These are phyloP conservation scores for Phenganax subtilis DNA, from an alignment of 92 coral and sea anemone genomes.

Conservation along the genomic window DNA sequence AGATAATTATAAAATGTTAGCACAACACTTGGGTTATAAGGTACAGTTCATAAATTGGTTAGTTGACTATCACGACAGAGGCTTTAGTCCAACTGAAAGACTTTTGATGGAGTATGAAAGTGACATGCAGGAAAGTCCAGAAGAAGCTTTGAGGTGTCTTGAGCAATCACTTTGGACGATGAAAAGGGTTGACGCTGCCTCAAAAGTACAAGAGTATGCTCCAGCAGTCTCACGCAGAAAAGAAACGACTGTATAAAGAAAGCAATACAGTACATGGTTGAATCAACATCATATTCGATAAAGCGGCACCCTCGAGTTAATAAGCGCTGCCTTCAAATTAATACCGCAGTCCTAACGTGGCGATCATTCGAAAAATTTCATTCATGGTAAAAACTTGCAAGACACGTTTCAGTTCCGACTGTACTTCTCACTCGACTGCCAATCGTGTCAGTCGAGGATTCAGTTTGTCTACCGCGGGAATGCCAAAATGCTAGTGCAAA, in stretches of 20 bases:
- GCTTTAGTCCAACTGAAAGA: neutral
- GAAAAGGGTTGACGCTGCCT: neutral
- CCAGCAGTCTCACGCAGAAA: neutral
- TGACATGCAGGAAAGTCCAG: neutral
- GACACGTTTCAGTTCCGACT: no score
- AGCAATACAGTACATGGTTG: no score
- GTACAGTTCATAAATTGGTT: conserved; percentile 6
- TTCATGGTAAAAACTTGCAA: no score
- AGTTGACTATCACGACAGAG: neutral
- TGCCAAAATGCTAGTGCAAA: no score
- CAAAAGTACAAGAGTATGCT: neutral
- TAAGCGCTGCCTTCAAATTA: no score
- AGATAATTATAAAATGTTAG: neutral
- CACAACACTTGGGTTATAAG: neutral
- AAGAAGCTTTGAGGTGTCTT: neutral
- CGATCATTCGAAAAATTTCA: no score
- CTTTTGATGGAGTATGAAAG: neutral
- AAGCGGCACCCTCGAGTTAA: no score
- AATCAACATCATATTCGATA: no score
- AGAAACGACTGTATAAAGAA: conserved; percentile 1
- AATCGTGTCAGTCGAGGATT: no score
- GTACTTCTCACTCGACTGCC: no score
- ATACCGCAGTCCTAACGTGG: no score
- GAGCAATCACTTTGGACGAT: neutral
- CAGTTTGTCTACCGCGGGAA: no score